Evolutionary conservation across 2,113 vertebrate species (phyloP).

Genomic region (Microtus richardsoni): DNA sequence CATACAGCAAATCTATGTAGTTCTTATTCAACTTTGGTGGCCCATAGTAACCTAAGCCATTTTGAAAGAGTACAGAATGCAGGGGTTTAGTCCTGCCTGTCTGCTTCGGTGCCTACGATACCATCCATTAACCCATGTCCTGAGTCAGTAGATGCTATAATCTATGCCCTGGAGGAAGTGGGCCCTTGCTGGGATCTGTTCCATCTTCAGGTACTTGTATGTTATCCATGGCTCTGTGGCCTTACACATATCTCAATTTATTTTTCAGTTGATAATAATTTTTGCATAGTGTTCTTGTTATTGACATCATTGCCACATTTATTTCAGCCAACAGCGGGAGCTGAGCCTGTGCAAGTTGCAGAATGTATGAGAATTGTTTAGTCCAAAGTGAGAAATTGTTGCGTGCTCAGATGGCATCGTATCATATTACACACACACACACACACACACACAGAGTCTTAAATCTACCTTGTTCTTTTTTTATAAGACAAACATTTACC

Average conservation of each 20-base stretch:
- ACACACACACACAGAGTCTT: not conserved
- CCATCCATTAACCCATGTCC: not conserved
- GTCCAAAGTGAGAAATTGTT: not conserved
- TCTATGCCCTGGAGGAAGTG: not conserved
- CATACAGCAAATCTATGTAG: not conserved
- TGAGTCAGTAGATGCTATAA: not conserved
- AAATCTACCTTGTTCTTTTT: not conserved
- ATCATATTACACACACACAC: not conserved
- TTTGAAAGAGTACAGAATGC: not conserved
- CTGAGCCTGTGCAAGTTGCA: not conserved
- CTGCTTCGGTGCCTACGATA: not conserved
- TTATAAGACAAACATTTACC: slow-evolving; percentile 29
- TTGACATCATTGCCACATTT: not conserved
- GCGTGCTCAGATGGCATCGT: not conserved
- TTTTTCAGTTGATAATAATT: not conserved
- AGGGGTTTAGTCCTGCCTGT: not conserved
- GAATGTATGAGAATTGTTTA: not conserved
- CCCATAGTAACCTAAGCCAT: not conserved
- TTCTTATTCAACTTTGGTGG: not conserved
- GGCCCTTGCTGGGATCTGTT: not conserved
- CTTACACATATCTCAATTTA: not conserved
- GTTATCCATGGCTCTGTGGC: not conserved
- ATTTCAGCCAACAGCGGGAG: not conserved
- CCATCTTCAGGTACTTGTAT: not conserved
- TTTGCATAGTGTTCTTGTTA: not conserved